Evolutionary conservation across 1,140 invertebrate species (phyloP).

Genomic region (Apocrypta bakeri): DNA sequence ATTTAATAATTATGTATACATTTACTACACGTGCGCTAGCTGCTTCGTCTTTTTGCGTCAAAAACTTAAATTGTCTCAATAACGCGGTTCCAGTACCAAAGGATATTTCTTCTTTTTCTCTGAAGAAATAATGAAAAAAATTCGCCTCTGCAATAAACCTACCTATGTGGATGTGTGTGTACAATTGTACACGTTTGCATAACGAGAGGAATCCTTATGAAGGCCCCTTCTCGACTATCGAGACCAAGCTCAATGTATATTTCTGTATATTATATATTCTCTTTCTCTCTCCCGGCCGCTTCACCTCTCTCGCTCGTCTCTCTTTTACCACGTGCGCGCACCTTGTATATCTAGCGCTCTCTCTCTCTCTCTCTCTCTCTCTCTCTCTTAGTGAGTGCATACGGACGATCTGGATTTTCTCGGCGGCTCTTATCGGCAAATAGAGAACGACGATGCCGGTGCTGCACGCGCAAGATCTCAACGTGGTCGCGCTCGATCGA

Average conservation of each 20-base stretch:
- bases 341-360: too few relatives aligned
- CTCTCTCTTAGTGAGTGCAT: neutral
- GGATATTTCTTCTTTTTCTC: too few relatives aligned
- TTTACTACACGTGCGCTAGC: too few relatives aligned
- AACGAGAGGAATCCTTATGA: conserved; percentile 33
- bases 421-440: conserved; percentile 30
- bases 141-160: neutral
- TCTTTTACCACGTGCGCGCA: neutral
- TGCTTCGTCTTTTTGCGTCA: too few relatives aligned
- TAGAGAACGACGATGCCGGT: conserved; percentile 15
- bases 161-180: neutral
- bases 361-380: too few relatives aligned
- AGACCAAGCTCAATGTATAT: neutral
- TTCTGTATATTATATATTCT: too few relatives aligned
- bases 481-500: conserved; percentile 14
- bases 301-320: neutral
- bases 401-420: neutral
- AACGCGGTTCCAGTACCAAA: too few relatives aligned
- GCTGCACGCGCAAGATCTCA: neutral
- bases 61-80: too few relatives aligned
- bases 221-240: neutral
- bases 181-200: neutral
- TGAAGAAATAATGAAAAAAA: neutral
- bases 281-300: too few relatives aligned
- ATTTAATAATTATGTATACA: too few relatives aligned